Base-by-base conservation (phyloP, 2,797 vertebrate species). In the Cossypha dichroa region DNA sequence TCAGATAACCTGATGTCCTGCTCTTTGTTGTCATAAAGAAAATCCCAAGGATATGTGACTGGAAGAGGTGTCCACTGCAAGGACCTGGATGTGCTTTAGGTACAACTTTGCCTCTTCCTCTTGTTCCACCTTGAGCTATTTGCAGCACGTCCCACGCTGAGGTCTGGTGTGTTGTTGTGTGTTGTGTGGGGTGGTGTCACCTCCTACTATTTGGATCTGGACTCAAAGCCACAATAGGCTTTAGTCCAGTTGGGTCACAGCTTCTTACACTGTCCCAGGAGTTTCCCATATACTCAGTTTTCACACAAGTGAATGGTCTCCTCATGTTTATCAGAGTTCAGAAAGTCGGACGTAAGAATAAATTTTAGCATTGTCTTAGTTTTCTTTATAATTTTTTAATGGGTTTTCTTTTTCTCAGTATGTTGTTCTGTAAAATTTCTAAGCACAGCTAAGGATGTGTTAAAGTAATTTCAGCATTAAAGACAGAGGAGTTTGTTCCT, bases 381-480 rank as follows among this genome's bases (percentile, higher is more conserved):
- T 88, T 75, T 40, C 49, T 67, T 75, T 66, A 29, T 29, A 17
- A 23, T 51, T 31, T 52, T 11, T 80, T 22, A 87, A 59, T 63
- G 63, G 13, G 22, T 7, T 2, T 0, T 6, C 28, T 63, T 43
- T 80, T 73, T 3, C 15, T 56, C 18, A 34, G 28, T 20, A 19
- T 51, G 60, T 81, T 36, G 19, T 58, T 93, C 66, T 81, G 88
- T 66, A 49, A 77, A 80, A 84, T 72, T 78, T 74, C 58, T 64
- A 38, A 83, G 15, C 3, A 4, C n/a, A 72, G 33, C 46, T 94
- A 80, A 90, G 16, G 31, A 23, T 77, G 17, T 20, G 10, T 25
- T 83, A 90, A 91, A 88, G 54, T 80, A 85, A 84, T 85, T 80
- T 56, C 64, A 29, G 38, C 33, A 34, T 83, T 83, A 62, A 79